phyloP scores from a whole-genome alignment of 1,140 invertebrate genomes.

The Euglossa dilemma region DNA sequence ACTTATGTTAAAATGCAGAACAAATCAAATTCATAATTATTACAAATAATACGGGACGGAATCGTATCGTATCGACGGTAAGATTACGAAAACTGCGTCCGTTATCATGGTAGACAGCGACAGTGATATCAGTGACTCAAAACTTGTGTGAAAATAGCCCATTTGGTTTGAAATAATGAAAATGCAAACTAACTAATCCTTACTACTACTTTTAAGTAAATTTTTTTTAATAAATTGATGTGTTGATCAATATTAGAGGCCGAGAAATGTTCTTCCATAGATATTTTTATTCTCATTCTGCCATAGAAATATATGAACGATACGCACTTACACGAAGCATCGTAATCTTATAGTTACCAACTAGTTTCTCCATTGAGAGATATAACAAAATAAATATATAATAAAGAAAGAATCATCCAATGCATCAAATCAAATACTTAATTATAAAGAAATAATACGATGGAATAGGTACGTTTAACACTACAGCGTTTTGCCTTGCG shows the following conservation, averaged over 20 bases:
- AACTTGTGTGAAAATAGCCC: constrained; percentile 30
- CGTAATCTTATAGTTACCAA: background rate
- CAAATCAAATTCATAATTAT: background rate
- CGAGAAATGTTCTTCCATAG: constrained; percentile 39
- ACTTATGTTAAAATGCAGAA: background rate
- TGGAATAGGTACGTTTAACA: background rate
- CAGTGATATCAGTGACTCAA: constrained; percentile 44
- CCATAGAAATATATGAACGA: constrained; percentile 22
- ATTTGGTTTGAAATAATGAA: constrained; percentile 26
- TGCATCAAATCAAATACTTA: background rate
- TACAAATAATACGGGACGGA: background rate
- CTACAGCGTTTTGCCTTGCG: constrained; percentile 8
- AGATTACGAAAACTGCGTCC: constrained; percentile 54
- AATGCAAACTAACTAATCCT: constrained; percentile 19
- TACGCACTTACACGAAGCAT: constrained; percentile 3
- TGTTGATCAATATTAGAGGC: constrained; percentile 1
- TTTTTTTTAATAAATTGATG: constrained; percentile 1
- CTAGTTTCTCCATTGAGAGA: background rate
- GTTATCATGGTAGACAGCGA: constrained; percentile 42
- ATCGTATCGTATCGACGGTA: constrained; percentile 28
- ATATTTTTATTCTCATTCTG: constrained; percentile 37
- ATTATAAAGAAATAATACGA: background rate
- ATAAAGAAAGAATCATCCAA: background rate
- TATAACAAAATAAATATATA: background rate
- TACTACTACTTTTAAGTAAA: background rate